Percentiles rank a stretch among this genome's conserved stretches.
Evolutionary conservation across 1,140 invertebrate species (phyloP).

Genomic region (Drosophila obscura): DNA sequence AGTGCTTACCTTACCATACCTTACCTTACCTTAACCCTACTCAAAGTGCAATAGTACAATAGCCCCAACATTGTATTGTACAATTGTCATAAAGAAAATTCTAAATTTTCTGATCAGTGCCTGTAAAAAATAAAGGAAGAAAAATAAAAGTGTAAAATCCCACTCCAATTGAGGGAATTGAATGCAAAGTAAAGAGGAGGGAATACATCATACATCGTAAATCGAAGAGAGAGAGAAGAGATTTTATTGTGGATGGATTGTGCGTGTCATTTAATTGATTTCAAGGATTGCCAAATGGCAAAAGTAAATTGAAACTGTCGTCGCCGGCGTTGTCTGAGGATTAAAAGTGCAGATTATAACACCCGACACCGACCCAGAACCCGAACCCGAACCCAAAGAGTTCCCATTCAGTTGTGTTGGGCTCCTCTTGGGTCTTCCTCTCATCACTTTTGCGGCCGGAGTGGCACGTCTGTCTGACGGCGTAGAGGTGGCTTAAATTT

Average conservation of each 20-base stretch:
- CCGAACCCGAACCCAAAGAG: slow-evolving; percentile 35
- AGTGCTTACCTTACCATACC: too few species aligned
- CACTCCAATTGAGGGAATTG: not conserved
- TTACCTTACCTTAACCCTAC: too few species aligned
- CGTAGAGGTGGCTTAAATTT: slow-evolving; percentile 67
- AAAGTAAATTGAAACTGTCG: slow-evolving; percentile 68
- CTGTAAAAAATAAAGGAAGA: slow-evolving; percentile 18
- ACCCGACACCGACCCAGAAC: slow-evolving; percentile 29
- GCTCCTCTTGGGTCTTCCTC: slow-evolving; percentile 23
- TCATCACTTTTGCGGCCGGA: slow-evolving; percentile 67
- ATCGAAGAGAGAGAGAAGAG: slow-evolving; percentile 19
- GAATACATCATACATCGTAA: not conserved
- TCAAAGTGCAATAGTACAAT: too few species aligned
- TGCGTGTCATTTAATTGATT: slow-evolving; percentile 82
- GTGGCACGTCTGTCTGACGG: slow-evolving; percentile 61
- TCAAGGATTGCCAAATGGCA: slow-evolving; percentile 67
- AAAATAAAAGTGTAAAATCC: not conserved
- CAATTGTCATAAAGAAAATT: slow-evolving; percentile 2
- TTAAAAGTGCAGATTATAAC: slow-evolving; percentile 75
- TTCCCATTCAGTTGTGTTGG: slow-evolving; percentile 24
- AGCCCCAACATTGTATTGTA: slow-evolving; percentile 3
- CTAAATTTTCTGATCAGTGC: slow-evolving; percentile 40
- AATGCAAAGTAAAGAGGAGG: slow-evolving; percentile 11
- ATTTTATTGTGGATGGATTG: slow-evolving; percentile 47
- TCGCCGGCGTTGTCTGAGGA: slow-evolving; percentile 62